Evolutionary conservation across 35 echinoderm and acorn worm genomes (phyloP), one percentile per base, ranked within the genome.

Genomic region (Strongylocentrotus purpuratus): DNA sequence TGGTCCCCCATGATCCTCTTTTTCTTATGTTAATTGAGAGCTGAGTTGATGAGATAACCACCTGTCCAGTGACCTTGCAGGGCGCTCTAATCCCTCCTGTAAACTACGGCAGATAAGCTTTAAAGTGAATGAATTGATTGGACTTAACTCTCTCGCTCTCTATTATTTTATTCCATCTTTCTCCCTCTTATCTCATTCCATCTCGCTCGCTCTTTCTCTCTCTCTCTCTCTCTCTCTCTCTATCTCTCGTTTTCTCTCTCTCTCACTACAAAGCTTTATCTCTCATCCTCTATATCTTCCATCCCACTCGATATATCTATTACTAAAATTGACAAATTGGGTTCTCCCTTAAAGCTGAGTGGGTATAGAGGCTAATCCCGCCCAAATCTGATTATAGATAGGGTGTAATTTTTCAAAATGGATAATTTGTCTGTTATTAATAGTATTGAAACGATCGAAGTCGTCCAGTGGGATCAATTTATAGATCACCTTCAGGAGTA

Each of bases 331-430:
- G 25, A 78, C 25, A 78, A 78, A 78, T 78, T 4, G 65, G 20
- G 28, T 78, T 7, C 65, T 78, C 4, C 28, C 0, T 78, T 78
- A 22, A n/a, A n/a, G 65, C 7, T 78, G 65, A 78, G 65, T 78
- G 65, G 8, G 28, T 78, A 78, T 78, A 9, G 20, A 78, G 65
- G 65, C 22, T 78, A 78, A 78, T n/a, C 65, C 65, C 28, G 25
- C 20, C 4, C 28, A 78, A 78, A 78, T 78, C 65, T 78, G 18
- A 78, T 78, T 78, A 28, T 5, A 22, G 65, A 78, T 7, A 22
- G 65, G 65, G 65, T 78, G 20, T 78, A 78, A 78, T 78, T 78
- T 78, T 78, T 78, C 65, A 78, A 78, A 78, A 78, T 78, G 65
- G 65, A 78, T 78, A 15, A n/a, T 78, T 78, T 78, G 22, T 28